Evolutionary conservation across 1,140 invertebrate species (phyloP).

Genomic region (Caenorhabditis remanei): DNA sequence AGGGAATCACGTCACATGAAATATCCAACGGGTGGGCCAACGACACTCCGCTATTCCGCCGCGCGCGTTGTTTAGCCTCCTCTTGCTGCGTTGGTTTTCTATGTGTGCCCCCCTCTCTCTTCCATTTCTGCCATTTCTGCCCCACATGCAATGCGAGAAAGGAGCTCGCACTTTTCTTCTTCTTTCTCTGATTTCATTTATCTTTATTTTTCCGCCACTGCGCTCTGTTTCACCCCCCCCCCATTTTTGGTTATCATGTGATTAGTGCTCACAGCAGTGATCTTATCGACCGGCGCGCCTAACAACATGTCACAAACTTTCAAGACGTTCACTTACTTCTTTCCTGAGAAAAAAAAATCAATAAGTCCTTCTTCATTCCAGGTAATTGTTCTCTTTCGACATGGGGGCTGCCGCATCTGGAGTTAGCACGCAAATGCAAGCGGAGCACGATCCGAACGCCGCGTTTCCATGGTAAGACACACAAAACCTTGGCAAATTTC

Average conservation of each 20-base stretch:
- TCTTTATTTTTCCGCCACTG: neutral
- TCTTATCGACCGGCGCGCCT: neutral
- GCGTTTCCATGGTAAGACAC: constrained; percentile 85
- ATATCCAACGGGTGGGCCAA: neutral
- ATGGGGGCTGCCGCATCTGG: constrained; percentile 70
- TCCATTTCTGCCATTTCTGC: neutral
- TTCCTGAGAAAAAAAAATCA: neutral
- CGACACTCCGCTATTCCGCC: constrained; percentile 7
- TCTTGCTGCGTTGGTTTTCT: constrained; percentile 46
- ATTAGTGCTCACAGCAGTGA: neutral
- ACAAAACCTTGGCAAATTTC: neutral
- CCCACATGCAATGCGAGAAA: neutral
- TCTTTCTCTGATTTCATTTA: constrained; percentile 41
- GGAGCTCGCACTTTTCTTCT: neutral
- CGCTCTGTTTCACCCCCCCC: neutral
- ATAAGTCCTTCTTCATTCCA: neutral
- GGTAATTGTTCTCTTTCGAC: constrained; percentile 48
- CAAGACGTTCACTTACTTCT: neutral
- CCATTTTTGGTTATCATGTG: neutral
- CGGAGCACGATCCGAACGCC: constrained; percentile 77
- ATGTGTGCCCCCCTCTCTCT: neutral
- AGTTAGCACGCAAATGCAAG: constrained; percentile 73
- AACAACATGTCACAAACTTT: neutral
- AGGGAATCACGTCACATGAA: constrained; percentile 4
- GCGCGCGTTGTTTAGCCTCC: neutral